Percentiles rank a stretch among this genome's conserved stretches.
phyloP scores from a whole-genome alignment of 2,113 vertebrate species.

The Onychostoma macrolepis region DNA sequence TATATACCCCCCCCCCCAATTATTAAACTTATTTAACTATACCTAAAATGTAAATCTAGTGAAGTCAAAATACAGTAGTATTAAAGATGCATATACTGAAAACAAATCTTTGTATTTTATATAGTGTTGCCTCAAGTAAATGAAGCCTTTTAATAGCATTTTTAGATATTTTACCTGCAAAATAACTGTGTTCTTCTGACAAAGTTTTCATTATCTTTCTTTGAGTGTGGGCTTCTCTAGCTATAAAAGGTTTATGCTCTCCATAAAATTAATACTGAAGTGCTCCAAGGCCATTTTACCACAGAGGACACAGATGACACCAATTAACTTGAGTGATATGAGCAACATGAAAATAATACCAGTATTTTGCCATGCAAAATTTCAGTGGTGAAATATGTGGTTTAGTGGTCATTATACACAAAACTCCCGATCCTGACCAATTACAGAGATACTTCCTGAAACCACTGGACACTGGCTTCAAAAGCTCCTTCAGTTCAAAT shows the following conservation, averaged over 20 bases:
- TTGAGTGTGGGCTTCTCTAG: background rate
- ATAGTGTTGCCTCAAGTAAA: background rate
- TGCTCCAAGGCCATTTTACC: background rate
- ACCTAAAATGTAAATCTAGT: too few relatives aligned
- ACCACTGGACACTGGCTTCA: background rate
- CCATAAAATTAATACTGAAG: background rate
- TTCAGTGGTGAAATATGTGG: background rate
- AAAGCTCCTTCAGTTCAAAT: background rate
- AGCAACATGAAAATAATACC: background rate
- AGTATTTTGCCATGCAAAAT: background rate
- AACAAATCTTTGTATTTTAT: background rate
- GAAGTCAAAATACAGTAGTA: too few relatives aligned
- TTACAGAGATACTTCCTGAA: background rate
- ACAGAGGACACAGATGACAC: background rate
- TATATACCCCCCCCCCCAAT: too few relatives aligned
- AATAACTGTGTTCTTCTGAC: background rate
- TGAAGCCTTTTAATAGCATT: background rate
- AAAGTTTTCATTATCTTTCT: background rate
- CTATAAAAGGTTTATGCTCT: background rate
- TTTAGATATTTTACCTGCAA: background rate
- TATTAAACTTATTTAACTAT: too few relatives aligned
- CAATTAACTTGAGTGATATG: conserved; percentile 1
- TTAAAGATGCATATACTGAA: background rate
- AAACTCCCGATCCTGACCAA: background rate
- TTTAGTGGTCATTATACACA: background rate